These are phyloP conservation scores for Hofmannophila pseudospretella DNA, from an alignment of 2,888 invertebrate genomes.

Conservation along the genomic window DNA sequence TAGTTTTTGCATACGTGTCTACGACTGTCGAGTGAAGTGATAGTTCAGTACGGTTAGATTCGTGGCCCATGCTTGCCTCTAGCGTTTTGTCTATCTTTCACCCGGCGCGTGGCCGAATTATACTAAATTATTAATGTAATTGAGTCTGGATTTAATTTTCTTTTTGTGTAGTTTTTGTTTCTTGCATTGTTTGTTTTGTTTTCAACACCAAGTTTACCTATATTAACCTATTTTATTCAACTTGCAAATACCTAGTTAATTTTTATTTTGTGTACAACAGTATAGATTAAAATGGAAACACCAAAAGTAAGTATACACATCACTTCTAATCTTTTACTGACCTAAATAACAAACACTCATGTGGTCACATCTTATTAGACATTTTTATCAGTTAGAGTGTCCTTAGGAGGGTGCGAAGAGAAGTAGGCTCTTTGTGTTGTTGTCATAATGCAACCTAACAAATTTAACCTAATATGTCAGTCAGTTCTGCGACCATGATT, in stretches of 20 bases:
- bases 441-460: too few relatives aligned
- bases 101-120: conserved; percentile 13
- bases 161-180: background rate
- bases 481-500: too few relatives aligned
- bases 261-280: conserved; percentile 16
- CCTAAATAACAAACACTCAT: too few relatives aligned
- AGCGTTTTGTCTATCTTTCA: conserved; percentile 10
- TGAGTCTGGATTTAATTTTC: too few relatives aligned
- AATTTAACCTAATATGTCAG: too few relatives aligned
- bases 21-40: conserved; percentile 13
- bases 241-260: conserved; percentile 19
- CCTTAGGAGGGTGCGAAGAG: too few relatives aligned
- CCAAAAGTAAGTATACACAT: conserved; percentile 39
- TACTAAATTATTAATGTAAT: conserved; percentile 1
- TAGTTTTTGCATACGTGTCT: conserved; percentile 30
- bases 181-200: conserved; percentile 2
- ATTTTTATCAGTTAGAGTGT: too few relatives aligned
- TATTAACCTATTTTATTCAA: background rate
- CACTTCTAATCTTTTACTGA: conserved; percentile 34
- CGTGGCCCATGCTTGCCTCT: conserved; percentile 18
- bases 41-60: conserved; percentile 16
- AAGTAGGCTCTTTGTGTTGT: too few relatives aligned
- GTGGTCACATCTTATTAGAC: too few relatives aligned
- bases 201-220: background rate
- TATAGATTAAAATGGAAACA: conserved; percentile 33